These are phyloP conservation scores for Pecten maximus DNA, from an alignment of 2,888 invertebrate genomes.

Conservation along the genomic window DNA sequence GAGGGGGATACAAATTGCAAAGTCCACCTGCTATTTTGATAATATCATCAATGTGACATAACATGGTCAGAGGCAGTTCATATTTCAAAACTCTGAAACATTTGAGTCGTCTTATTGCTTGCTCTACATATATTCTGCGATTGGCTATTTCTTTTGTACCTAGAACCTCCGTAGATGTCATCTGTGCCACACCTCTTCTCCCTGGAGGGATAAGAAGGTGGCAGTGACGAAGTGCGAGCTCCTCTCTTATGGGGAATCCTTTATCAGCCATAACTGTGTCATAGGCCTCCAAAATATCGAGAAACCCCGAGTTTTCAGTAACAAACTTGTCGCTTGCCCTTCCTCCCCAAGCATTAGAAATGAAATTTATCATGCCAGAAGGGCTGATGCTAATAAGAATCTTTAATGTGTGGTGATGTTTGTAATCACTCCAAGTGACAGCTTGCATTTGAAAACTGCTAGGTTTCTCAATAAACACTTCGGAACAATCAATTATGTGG, in stretches of 20 bases:
- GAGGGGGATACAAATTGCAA: no score
- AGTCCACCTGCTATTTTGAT: no score
- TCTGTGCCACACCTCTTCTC: slow-evolving; percentile 19
- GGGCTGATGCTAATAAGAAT: no score
- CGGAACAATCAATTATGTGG: no score
- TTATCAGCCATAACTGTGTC: slow-evolving; percentile 46
- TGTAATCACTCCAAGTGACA: slow-evolving; percentile 35
- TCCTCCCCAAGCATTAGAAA: slow-evolving; percentile 43
- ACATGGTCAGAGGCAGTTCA: no score
- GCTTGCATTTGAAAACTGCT: background rate
- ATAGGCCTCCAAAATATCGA: slow-evolving; percentile 23
- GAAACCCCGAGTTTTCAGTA: slow-evolving; percentile 35
- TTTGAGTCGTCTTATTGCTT: no score
- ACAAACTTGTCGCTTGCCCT: slow-evolving; percentile 42
- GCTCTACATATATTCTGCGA: no score
- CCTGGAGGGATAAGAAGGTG: slow-evolving; percentile 42
- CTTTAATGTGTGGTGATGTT: no score
- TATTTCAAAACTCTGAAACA: no score
- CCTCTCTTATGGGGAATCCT: slow-evolving; percentile 36
- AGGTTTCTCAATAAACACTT: slow-evolving; percentile 38
- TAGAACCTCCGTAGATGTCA: background rate
- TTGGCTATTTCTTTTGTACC: background rate
- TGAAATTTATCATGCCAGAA: slow-evolving; percentile 29
- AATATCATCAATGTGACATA: no score
- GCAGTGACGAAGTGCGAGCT: slow-evolving; percentile 36